These are phyloP conservation scores for Oryzias celebensis DNA, from an alignment of 2,113 vertebrate genomes.

Conservation along the genomic window DNA sequence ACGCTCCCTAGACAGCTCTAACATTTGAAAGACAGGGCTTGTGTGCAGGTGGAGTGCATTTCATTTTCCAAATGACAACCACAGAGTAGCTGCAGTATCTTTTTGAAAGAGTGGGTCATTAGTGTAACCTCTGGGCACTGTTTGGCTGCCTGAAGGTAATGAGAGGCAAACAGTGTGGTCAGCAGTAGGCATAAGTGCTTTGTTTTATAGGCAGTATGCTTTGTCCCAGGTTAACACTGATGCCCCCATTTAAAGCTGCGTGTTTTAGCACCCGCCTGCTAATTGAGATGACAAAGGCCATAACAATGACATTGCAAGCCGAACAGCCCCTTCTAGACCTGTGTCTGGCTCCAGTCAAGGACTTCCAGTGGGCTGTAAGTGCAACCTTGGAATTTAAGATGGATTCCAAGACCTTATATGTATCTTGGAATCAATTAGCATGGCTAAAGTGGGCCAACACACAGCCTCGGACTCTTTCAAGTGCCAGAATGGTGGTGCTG, in stretches of 20 bases:
- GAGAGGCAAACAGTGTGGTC: slow-evolving; percentile 68
- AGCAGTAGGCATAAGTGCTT: slow-evolving; percentile 67
- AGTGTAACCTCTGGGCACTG: slow-evolving; percentile 62
- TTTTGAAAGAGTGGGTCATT: slow-evolving; percentile 56
- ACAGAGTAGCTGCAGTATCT: slow-evolving; percentile 38
- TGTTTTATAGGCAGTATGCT: slow-evolving; percentile 67
- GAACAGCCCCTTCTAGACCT: slow-evolving; percentile 68
- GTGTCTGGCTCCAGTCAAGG: slow-evolving; percentile 78
- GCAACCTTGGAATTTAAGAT: slow-evolving; percentile 73
- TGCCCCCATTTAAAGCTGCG: slow-evolving; percentile 67
- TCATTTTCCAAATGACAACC: slow-evolving; percentile 41
- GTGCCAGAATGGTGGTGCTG: slow-evolving; percentile 41
- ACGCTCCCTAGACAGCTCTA: slow-evolving; percentile 14
- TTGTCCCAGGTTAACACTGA: slow-evolving; percentile 69
- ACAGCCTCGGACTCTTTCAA: slow-evolving; percentile 55
- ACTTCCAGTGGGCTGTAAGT: slow-evolving; percentile 57
- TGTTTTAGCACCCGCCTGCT: slow-evolving; percentile 80
- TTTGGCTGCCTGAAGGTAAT: slow-evolving; percentile 62
- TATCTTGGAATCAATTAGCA: slow-evolving; percentile 53
- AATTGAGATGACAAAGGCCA: slow-evolving; percentile 77
- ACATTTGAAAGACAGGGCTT: slow-evolving; percentile 2
- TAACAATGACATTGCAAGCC: slow-evolving; percentile 79
- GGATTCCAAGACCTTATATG: slow-evolving; percentile 42
- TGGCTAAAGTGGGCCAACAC: slow-evolving; percentile 38
- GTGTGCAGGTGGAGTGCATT: slow-evolving; percentile 21